Evolutionary conservation across 1,140 invertebrate species (phyloP).

Genomic region (Lysiphlebus fabarum): DNA sequence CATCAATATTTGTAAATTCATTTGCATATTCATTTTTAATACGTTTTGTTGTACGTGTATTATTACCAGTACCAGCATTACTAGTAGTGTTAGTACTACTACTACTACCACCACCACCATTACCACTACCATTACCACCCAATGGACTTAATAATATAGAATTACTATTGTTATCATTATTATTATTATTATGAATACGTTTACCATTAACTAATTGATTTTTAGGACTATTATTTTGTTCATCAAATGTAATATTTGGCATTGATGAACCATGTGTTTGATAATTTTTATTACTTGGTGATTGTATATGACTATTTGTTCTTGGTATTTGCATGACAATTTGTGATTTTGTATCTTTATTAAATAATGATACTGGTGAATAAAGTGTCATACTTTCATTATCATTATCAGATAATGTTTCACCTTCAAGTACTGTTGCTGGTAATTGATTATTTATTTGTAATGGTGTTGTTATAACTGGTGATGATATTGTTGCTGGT

Average conservation of each 20-base stretch:
- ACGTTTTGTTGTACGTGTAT: constrained; percentile 30
- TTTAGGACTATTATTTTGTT: constrained; percentile 29
- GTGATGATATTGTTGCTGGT: constrained; percentile 13
- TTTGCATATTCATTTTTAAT: constrained; percentile 42
- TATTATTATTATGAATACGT: constrained; percentile 38
- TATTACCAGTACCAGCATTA: constrained; percentile 18
- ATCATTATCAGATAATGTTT: constrained; percentile 41
- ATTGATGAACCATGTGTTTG: constrained; percentile 31
- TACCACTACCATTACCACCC: too few species aligned
- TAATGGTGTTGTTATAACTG: constrained; percentile 30
- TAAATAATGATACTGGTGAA: constrained; percentile 34
- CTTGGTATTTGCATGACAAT: constrained; percentile 39
- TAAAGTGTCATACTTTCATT: constrained; percentile 34
- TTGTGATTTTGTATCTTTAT: constrained; percentile 42
- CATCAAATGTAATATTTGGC: constrained; percentile 35
- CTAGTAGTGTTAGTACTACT: constrained; percentile 30
- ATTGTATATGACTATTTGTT: constrained; percentile 31
- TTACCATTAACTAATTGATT: constrained; percentile 42
- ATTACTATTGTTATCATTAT: constrained; percentile 25
- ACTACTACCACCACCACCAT: constrained; percentile 42
- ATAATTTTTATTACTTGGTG: constrained; percentile 32
- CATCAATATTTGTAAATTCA: constrained; percentile 44
- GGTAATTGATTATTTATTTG: constrained; percentile 26
- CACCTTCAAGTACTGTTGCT: constrained; percentile 32
- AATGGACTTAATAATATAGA: constrained; percentile 27